Evolutionary conservation across 1,140 invertebrate species (phyloP), one percentile per base, ranked within the genome.

Genomic region (Dinoponera quadriceps): DNA sequence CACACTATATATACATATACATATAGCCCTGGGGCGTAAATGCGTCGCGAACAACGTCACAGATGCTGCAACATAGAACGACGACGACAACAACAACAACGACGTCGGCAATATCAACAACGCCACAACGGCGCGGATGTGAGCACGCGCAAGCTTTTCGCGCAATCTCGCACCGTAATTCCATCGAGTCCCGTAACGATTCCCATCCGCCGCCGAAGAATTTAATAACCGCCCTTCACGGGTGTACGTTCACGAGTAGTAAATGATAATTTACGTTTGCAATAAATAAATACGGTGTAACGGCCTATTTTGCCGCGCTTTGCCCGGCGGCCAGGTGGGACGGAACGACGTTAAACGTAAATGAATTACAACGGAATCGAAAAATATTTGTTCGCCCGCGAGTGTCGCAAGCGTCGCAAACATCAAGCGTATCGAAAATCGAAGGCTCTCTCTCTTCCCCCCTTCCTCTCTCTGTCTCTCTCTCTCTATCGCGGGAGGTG

Each of bases 361-460:
- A 54, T 69, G 38, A 65, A 80, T 80, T 80, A 80, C 57, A 57
- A 48, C 33, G 3, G 51, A 80, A 80, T 80, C 75, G 75, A 80
- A 80, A 80, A 80, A 80, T 80, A 80, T 80, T 80, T 80, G 65
- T 71, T 80, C 9, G 33, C 65, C 71, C 25, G 63, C 13, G 11
- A 38, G 25, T n/a, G 59, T 38, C 16, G 29, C 25, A 16, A 29
- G 59, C 25, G 13, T 62, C 59, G 59, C 49, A 27, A 25, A 44
- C 74, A 29, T 66, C 48, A 65, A 78, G 65, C 65, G 75, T 69
- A 80, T 80, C 75, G 75, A 48, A 80, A 80, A 80, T 80, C 75
- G 75, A 80, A 80, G 75, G 22, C 33, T 57, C 44, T 38, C n/a
- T 33, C 7, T 44, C 38, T 9, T 9, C 11, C 38, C 9, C 38